These are phyloP conservation scores for Ptilonorhynchus violaceus DNA, from an alignment of 2,113 vertebrate species.

Conservation along the genomic window DNA sequence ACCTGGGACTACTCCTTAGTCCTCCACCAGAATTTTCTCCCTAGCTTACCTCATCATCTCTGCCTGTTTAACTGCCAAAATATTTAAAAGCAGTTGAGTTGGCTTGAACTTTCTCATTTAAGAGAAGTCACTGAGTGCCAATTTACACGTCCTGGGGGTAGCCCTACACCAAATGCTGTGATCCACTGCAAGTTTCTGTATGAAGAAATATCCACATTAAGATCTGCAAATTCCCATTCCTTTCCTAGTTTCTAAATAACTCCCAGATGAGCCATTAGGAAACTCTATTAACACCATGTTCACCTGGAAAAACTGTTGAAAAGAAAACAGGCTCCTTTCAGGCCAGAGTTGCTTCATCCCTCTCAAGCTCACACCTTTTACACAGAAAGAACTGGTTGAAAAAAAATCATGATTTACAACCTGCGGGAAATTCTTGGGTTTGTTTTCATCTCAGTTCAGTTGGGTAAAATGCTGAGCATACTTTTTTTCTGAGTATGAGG, in stretches of 20 bases:
- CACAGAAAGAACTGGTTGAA: neutral
- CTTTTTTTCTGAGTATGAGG: neutral
- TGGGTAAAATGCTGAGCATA: neutral
- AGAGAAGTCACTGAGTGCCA: neutral
- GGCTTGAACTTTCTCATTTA: constrained; percentile 13
- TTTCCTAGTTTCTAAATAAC: constrained; percentile 4
- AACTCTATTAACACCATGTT: constrained; percentile 19
- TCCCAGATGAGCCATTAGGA: constrained; percentile 26
- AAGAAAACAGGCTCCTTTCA: constrained; percentile 19
- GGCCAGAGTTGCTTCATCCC: neutral
- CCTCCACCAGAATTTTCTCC: neutral
- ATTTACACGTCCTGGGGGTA: neutral
- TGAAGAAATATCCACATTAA: constrained; percentile 19
- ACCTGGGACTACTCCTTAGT: neutral
- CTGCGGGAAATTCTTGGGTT: neutral
- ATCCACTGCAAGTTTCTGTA: neutral
- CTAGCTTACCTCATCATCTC: constrained; percentile 1
- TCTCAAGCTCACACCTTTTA: neutral
- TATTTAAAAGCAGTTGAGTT: constrained; percentile 8
- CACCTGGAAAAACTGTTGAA: constrained; percentile 49
- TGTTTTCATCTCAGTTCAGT: neutral
- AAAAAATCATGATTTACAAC: neutral
- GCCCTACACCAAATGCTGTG: neutral
- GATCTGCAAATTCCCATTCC: constrained; percentile 9
- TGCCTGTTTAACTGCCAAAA: neutral